These are phyloP conservation scores for Salvator merianae DNA, from an alignment of 2,113 vertebrate species.

Conservation along the genomic window DNA sequence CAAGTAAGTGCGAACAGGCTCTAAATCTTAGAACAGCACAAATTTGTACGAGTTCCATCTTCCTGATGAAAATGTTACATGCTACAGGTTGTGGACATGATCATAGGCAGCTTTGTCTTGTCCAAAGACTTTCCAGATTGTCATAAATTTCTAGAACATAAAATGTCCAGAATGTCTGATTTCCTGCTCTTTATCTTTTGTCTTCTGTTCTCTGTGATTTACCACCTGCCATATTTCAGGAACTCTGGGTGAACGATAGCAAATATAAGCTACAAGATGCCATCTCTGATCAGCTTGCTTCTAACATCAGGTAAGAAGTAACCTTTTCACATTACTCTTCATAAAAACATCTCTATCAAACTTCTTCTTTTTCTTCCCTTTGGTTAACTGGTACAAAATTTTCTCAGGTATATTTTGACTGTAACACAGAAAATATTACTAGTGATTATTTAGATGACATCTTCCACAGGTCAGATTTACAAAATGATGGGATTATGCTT, in stretches of 20 bases:
- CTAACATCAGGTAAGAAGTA: neutral
- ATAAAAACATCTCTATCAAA: neutral
- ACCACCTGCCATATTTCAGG: neutral
- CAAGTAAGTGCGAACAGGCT: too few relatives aligned
- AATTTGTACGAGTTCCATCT: neutral
- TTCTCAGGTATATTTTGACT: too few relatives aligned
- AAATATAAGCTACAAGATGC: neutral
- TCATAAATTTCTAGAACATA: slow-evolving; percentile 14
- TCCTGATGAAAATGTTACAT: slow-evolving; percentile 11
- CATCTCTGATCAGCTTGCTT: neutral
- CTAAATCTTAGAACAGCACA: slow-evolving; percentile 8
- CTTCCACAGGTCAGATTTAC: too few relatives aligned
- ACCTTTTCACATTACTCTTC: neutral
- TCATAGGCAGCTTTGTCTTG: neutral
- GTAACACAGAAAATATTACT: too few relatives aligned
- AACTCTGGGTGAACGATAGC: neutral
- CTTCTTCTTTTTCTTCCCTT: neutral
- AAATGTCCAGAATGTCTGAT: neutral
- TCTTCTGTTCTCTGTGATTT: neutral
- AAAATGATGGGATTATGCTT: too few relatives aligned
- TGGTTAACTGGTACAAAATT: too few relatives aligned
- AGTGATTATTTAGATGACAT: too few relatives aligned
- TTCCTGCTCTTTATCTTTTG: neutral
- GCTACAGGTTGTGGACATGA: too few relatives aligned
- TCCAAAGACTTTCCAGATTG: slow-evolving; percentile 10